phyloP scores from a whole-genome alignment of 2,797 vertebrate genomes.

The Chelmon rostratus region DNA sequence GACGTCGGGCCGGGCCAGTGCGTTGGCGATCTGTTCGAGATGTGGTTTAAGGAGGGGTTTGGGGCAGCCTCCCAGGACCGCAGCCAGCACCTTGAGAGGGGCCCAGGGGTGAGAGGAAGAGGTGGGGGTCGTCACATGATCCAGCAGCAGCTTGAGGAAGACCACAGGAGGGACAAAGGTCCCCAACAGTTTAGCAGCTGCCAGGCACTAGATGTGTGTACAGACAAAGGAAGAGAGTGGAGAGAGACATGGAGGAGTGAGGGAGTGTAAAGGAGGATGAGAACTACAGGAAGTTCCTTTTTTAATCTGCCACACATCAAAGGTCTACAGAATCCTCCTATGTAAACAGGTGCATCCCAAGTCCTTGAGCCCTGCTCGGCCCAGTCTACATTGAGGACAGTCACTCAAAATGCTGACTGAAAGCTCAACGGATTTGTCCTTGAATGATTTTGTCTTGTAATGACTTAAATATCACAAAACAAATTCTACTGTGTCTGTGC shows the following conservation, averaged over 20 bases:
- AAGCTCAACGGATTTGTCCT: constrained; percentile 64
- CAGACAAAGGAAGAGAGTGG: constrained; percentile 25
- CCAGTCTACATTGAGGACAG: constrained; percentile 21
- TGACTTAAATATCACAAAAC: constrained; percentile 27
- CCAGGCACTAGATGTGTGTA: constrained; percentile 83
- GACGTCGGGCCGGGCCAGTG: constrained; percentile 83
- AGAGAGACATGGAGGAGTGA: constrained; percentile 19
- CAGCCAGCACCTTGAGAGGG: constrained; percentile 90
- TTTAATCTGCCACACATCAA: constrained; percentile 55
- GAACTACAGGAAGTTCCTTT: constrained; percentile 38
- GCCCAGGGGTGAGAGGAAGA: constrained; percentile 83
- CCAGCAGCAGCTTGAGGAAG: constrained; percentile 89
- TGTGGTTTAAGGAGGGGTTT: constrained; percentile 86
- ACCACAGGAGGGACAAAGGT: constrained; percentile 91
- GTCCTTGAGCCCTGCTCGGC: constrained; percentile 55
- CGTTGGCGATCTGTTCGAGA: constrained; percentile 80
- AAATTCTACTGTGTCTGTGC: not conserved
- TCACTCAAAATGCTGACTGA: constrained; percentile 34
- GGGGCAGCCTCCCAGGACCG: constrained; percentile 88
- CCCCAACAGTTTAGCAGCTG: constrained; percentile 91
- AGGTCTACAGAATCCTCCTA: constrained; percentile 35
- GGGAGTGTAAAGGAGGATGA: constrained; percentile 15
- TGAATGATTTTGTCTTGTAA: constrained; percentile 21
- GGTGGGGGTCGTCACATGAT: constrained; percentile 81
- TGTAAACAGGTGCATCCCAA: constrained; percentile 72